Evolutionary conservation across 2,797 vertebrate genomes (phyloP).

Genomic region (Heliangelus exortis): DNA sequence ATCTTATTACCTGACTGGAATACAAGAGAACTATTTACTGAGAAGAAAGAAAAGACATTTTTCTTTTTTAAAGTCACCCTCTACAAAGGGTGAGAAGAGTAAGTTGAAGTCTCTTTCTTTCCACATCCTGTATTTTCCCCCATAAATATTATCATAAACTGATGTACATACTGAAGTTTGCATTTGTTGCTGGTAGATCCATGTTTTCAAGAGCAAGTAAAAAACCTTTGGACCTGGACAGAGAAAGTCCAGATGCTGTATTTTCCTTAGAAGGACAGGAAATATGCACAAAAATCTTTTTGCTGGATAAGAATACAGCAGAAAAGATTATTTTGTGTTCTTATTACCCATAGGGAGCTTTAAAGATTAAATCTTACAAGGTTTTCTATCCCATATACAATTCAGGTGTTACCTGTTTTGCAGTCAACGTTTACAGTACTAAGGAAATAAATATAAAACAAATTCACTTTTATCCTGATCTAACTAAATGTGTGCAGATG

Average conservation of each 20-base stretch:
- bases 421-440: neutral
- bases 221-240: neutral
- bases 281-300: neutral
- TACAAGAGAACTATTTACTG: neutral
- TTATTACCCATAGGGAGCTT: neutral
- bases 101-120: neutral
- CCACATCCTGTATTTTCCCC: neutral
- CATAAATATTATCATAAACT: neutral
- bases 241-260: neutral
- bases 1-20: neutral
- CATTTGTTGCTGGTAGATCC: neutral
- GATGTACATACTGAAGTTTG: neutral
- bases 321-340: neutral
- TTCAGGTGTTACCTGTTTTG: neutral
- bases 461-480: neutral
- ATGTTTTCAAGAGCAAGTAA: neutral
- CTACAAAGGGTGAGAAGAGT: neutral
- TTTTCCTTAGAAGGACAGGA: neutral
- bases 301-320: neutral
- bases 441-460: neutral
- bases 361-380: neutral
- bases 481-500: neutral
- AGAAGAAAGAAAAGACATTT: neutral
- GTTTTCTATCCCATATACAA: neutral
- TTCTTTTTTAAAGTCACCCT: neutral